Evolutionary conservation across 2,797 vertebrate genomes (phyloP), one percentile per base, ranked within the genome.

Genomic region (Manis pentadactyla): DNA sequence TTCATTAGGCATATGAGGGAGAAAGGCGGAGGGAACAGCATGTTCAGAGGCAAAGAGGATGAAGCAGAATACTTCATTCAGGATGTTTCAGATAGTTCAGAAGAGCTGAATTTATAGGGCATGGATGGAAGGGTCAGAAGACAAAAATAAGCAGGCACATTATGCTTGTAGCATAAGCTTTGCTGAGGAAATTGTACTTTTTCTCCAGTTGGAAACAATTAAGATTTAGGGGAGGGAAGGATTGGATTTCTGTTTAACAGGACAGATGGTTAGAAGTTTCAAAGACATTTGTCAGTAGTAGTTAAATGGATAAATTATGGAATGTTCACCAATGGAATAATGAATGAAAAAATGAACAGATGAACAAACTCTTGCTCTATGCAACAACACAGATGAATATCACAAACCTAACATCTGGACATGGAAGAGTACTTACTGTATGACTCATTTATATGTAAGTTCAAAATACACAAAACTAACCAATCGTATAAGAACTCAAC

Each of bases 251-350:
- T 87, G 27, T 79, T 81, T 71, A 87, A 57, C 34, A n/a, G 79
- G 31, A 64, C 83, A 78, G 64, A 73, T 85, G 34, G 18, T 63
- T 71, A 64, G 74, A 79, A 75, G 34, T 93, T 83, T 89, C 61
- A 57, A 55, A 95, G 93, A 71, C 84, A 53, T 93, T 74, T 81
- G 66, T 94, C 51, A 94, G 59, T 93, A 94, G 59, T 93, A 85
- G 31, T 81, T 37, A 53, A 93, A 64, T 93, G 15, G 49, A 39
- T 75, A 39, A 75, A 74, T 53, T 90, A 34, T 86, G 39, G 31
- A 49, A 51, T 71, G 34, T 57, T 90, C 18, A 57, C 42, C 51
- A 75, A 15, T 46, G 29, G 73, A 92, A 42, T 82, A 92, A 69
- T 83, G 78, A 87, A 57, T 46, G 49, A 92, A 68, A 46, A 39